Conservation (phyloP, 92 coral and sea anemone species). For the Plumapathes pennacea region DNA sequence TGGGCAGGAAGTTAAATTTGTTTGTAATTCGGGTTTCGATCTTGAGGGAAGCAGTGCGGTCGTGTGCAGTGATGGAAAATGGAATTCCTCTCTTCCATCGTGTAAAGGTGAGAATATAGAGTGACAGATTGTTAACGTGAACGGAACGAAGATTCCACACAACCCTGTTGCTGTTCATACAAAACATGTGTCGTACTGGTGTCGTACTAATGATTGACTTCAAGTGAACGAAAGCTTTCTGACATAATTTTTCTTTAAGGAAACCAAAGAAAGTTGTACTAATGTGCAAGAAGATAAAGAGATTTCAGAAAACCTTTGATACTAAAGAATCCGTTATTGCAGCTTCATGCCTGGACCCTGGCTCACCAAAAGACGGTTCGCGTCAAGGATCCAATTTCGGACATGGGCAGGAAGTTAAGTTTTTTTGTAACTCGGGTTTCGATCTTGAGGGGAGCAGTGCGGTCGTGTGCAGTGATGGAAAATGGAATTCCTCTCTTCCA, state of each 20-base stretch:
- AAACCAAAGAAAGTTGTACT: too few relatives aligned
- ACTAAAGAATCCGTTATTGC: too few relatives aligned
- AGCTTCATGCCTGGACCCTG: constrained; percentile 79
- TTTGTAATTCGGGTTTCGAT: constrained; percentile 41
- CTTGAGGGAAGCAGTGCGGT: constrained; percentile 28
- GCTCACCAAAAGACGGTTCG: constrained; percentile 69
- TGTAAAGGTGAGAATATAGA: constrained; percentile 67
- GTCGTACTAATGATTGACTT: too few relatives aligned
- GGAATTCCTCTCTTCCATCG: constrained; percentile 58
- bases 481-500: constrained; percentile 53
- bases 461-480: constrained; percentile 39
- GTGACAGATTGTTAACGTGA: too few relatives aligned
- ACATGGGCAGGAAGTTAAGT: constrained; percentile 47
- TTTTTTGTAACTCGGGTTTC: constrained; percentile 59
- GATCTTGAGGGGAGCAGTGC: constrained; percentile 45
- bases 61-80: constrained; percentile 60
- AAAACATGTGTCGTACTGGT: too few relatives aligned
- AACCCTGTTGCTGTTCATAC: too few relatives aligned
- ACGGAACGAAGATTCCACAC: too few relatives aligned
- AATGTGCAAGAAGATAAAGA: too few relatives aligned
- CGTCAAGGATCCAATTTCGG: constrained; percentile 67
- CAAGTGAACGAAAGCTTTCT: too few relatives aligned
- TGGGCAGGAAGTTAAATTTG: constrained; percentile 38
- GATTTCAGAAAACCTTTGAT: too few relatives aligned
- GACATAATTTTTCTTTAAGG: too few relatives aligned